Evolutionary conservation across 2,888 invertebrate species (phyloP).

Genomic region (Thereva nobilitata): DNA sequence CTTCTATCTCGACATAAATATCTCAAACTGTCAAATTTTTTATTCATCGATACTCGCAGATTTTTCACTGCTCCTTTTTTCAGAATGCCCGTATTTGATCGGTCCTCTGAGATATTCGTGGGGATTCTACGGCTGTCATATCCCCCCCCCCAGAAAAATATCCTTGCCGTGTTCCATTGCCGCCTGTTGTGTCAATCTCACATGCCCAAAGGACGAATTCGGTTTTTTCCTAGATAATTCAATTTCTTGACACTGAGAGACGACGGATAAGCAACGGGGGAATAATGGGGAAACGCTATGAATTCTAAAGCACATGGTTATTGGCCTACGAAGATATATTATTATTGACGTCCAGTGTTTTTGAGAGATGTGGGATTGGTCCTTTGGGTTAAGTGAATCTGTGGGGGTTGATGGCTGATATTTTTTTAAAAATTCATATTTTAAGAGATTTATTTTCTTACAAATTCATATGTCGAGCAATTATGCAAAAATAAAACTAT

Average conservation of each 20-base stretch:
- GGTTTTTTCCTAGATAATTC: slow-evolving; percentile 21
- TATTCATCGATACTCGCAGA: slow-evolving; percentile 46
- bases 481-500: too few relatives aligned
- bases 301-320: slow-evolving; percentile 17
- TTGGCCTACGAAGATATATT: slow-evolving; percentile 31
- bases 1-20: slow-evolving; percentile 43
- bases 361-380: slow-evolving; percentile 11
- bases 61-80: slow-evolving; percentile 43
- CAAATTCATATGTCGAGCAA: too few relatives aligned
- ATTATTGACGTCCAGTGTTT: slow-evolving; percentile 37
- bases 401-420: neutral
- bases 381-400: too few relatives aligned
- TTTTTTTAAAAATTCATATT: neutral
- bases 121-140: slow-evolving; percentile 25
- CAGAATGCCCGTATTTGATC: slow-evolving; percentile 41
- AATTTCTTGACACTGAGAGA: slow-evolving; percentile 27
- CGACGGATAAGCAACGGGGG: slow-evolving; percentile 27
- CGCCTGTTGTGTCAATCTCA: slow-evolving; percentile 28
- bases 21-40: slow-evolving; percentile 46
- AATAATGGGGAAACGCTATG: slow-evolving; percentile 4
- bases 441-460: too few relatives aligned
- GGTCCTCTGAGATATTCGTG: slow-evolving; percentile 35
- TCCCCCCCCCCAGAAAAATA: slow-evolving; percentile 35
- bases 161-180: slow-evolving; percentile 8
- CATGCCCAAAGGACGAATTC: slow-evolving; percentile 34